Evolutionary conservation across 2,888 invertebrate species (phyloP), one percentile per base, ranked within the genome.

Genomic region (Therioaphis trifolii): DNA sequence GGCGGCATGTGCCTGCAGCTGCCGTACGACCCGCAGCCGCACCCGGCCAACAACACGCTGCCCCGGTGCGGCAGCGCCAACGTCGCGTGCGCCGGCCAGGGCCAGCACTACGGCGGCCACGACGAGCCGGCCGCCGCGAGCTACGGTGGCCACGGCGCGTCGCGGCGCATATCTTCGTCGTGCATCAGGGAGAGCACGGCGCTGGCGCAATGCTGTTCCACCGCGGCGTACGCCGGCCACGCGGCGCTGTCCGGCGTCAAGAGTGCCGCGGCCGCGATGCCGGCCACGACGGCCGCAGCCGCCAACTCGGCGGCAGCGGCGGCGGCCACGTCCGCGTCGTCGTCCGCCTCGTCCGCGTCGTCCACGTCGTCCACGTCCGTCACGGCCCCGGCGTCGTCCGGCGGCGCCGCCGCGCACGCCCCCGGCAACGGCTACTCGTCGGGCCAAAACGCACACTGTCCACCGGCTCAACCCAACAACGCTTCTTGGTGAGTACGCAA

Each of bases 31-130:
- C 18, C 77, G 87, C n/a, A n/a, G n/a, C n/a, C n/a, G n/a, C 75
- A 72, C 52, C 4, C 63, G 71, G 79, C 52, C 79, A 66, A 14
- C n/a, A n/a, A n/a, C 63, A 58, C 49, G 78, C 84, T 76, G 86
- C 85, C 85, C 85, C 85, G 89, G 89, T 86, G 90, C 89, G 75
- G 86, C 85, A 55, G 90, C 90, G 85, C 86, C 85, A 84, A 86
- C 85, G 84, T 85, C 84, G 7, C 85, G 85, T 85, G 84, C 46
- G 21, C 86, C 76, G 72, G 49, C 21, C 69, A 74, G 86, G 63
- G 88, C 87, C 80, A 87, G 88, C 85, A 87, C 87, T 66, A 87
- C 88, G 66, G 69, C 85, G 88, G 88, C 86, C 86, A 87, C 68
- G 88, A 88, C 58, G 87, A 88, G 84, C 87, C 88, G 58, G 86